These are phyloP conservation scores for Monochamus saltuarius DNA, from an alignment of 1,140 invertebrate species.

Conservation along the genomic window DNA sequence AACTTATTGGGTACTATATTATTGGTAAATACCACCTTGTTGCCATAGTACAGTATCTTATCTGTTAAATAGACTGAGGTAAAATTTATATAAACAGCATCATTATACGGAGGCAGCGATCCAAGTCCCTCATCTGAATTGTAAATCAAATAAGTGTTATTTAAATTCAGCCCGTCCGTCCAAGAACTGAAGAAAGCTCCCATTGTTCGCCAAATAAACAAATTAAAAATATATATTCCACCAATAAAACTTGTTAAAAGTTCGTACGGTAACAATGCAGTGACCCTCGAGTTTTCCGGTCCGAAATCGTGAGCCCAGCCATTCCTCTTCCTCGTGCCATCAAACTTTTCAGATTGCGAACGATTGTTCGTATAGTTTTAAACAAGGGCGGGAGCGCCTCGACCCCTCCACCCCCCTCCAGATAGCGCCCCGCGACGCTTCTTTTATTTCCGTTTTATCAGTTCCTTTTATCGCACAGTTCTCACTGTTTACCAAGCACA, in stretches of 20 bases:
- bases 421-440: constrained; percentile 28
- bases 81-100: too few species aligned
- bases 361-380: constrained; percentile 42
- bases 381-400: constrained; percentile 29
- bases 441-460: constrained; percentile 39
- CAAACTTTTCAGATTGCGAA: constrained; percentile 44
- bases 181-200: too few species aligned
- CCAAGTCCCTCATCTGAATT: too few species aligned
- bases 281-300: constrained; percentile 33
- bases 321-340: constrained; percentile 39
- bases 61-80: too few species aligned
- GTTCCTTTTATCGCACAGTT: constrained; percentile 34
- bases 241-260: constrained; percentile 29
- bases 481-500: constrained; percentile 27
- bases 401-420: background rate
- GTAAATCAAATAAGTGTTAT: too few species aligned
- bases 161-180: too few species aligned
- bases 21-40: too few species aligned
- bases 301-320: constrained; percentile 30
- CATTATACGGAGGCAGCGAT: too few species aligned
- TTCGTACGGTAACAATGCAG: constrained; percentile 30
- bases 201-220: too few species aligned
- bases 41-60: too few species aligned
- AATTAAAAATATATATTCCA: constrained; percentile 27
- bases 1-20: too few species aligned